phyloP scores from a whole-genome alignment of 2,113 vertebrate genomes.

The Vulpes ferrilata region DNA sequence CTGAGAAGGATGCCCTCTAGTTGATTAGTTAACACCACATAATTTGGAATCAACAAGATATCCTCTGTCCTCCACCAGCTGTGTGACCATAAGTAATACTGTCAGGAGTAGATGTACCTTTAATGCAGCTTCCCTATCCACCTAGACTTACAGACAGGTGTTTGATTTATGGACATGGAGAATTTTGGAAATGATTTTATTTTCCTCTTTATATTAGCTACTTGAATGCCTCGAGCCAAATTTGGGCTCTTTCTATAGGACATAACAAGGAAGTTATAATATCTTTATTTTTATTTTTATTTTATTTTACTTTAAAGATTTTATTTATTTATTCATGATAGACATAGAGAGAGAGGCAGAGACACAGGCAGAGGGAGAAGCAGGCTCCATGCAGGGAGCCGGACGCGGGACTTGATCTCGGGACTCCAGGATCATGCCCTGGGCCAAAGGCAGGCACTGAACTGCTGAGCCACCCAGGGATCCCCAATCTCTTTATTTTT shows the following conservation, averaged over 20 bases:
- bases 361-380: too few species aligned
- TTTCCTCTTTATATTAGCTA: not conserved
- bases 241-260: not conserved
- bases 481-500: not conserved
- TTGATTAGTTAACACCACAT: not conserved
- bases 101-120: not conserved
- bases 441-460: too few species aligned
- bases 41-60: not conserved
- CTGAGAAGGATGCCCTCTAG: not conserved
- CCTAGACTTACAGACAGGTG: not conserved
- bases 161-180: not conserved
- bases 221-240: not conserved
- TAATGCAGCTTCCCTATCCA: not conserved
- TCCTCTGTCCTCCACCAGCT: not conserved
- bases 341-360: too few species aligned
- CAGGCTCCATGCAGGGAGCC: too few species aligned
- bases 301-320: too few species aligned
- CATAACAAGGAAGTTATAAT: not conserved
- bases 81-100: not conserved
- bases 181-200: constrained; percentile 20
- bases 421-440: too few species aligned
- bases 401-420: too few species aligned
- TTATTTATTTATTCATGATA: too few species aligned
- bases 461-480: too few species aligned
- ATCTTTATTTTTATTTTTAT: not conserved